A percentile compares a stretch with the other conserved stretches of the same genome.
phyloP scores from a whole-genome alignment of 35 echinoderm and acorn worm genomes.

The Hemicentrotus pulcherrimus region DNA sequence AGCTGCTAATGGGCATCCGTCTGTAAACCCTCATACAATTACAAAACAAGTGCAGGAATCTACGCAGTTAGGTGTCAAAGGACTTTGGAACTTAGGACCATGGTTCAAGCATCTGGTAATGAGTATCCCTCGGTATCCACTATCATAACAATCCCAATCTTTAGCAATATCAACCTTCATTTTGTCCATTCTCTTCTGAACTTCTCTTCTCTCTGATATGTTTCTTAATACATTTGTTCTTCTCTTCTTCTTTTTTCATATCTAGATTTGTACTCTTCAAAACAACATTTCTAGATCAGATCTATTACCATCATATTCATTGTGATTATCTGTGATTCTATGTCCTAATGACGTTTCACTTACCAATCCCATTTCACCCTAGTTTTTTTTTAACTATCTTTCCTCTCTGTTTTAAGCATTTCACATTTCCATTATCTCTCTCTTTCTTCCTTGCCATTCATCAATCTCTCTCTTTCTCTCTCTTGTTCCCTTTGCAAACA shows the following conservation, averaged over 20 bases:
- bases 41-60: neutral
- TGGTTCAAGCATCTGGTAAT: neutral
- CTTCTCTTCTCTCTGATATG: too few relatives aligned
- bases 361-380: too few relatives aligned
- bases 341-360: too few relatives aligned
- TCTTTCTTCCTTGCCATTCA: neutral
- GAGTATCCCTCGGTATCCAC: neutral
- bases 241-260: neutral
- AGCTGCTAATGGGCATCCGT: conserved; percentile 37
- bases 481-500: neutral
- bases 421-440: neutral
- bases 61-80: neutral
- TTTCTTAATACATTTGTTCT: neutral
- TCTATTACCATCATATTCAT: too few relatives aligned
- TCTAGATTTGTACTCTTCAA: neutral
- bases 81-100: conserved; percentile 8
- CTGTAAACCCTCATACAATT: neutral
- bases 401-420: neutral
- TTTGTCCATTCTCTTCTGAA: too few relatives aligned
- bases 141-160: neutral
- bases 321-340: too few relatives aligned
- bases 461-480: neutral
- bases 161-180: neutral
- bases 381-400: neutral
- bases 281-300: neutral